Evolutionary conservation across 2,888 invertebrate genomes (phyloP), one percentile per base, ranked within the genome.

Genomic region (Dynastes grantii): DNA sequence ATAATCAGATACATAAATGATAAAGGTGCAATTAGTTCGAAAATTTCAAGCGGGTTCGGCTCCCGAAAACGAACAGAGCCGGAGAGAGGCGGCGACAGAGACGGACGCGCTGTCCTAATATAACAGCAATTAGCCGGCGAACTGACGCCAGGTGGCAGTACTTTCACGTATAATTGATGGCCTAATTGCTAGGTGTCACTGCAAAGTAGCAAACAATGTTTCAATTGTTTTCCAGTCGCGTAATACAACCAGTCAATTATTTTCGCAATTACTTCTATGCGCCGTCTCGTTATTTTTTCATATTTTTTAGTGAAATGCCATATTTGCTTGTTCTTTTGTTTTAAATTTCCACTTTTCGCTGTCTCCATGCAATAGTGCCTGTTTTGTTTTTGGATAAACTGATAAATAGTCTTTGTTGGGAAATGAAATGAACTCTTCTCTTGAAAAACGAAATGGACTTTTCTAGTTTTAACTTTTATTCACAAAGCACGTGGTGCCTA

Each of bases 121-220:
- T 73, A 73, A 73, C 68, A 67, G 78, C 76, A 78, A 78, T 78
- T 78, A 78, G 76, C 76, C 40, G 53, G 55, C 67, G 55, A 65
- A 67, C 67, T 68, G 76, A 76, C 64, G 76, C 76, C 76, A 76
- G 76, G 67, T 76, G 76, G 76, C 76, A 68, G 67, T 68, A 76
- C 76, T 76, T 76, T 76, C 76, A 76, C 76, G 76, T 78, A 78
- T 78, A 78, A 78, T 78, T 78, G 78, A 78, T 78, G 76, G 61
- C 67, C 75, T 78, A 78, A 78, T 78, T 78, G 76, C 78, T 78
- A 76, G 78, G 78, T 78, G 78, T 76, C 78, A 78, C 78, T 68
- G 76, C 67, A 76, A 78, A 78, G 78, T 78, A 78, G 53, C 78
- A 68, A 78, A 78, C 78, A 76, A 76, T 78, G 78, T 78, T 78